Percentiles rank a stretch among this genome's conserved stretches.
phyloP scores from a whole-genome alignment of 2,797 vertebrate species.

The Synaphobranchus kaupii region DNA sequence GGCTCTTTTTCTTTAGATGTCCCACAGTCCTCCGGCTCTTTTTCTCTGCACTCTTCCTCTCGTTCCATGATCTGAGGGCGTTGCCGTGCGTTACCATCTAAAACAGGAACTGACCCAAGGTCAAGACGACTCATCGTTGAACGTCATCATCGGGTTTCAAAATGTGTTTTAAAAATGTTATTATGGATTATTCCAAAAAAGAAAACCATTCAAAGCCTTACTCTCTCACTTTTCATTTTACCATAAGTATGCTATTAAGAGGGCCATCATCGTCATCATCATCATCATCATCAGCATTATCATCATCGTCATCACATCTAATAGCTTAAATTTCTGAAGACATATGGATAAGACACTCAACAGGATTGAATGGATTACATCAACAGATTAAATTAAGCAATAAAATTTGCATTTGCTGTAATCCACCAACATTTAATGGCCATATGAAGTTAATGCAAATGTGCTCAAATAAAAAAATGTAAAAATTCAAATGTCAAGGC shows the following conservation, averaged over 20 bases:
- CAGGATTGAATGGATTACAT: background rate
- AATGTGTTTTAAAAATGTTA: slow-evolving; percentile 46
- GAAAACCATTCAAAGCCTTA: slow-evolving; percentile 45
- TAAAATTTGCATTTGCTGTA: background rate
- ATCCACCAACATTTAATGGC: background rate
- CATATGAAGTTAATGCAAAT: background rate
- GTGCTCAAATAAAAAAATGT: background rate
- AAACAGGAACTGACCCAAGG: background rate
- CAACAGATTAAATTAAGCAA: background rate
- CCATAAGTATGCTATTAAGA: slow-evolving; percentile 56
- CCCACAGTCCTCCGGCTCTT: too few species aligned
- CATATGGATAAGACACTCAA: slow-evolving; percentile 51
- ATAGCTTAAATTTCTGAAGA: slow-evolving; percentile 61
- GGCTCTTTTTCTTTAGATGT: too few species aligned
- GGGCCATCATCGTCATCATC: slow-evolving; percentile 62
- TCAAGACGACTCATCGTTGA: too few species aligned
- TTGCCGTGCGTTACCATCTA: background rate
- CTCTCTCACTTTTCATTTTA: slow-evolving; percentile 62
- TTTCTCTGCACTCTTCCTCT: background rate
- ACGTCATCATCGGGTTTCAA: slow-evolving; percentile 15
- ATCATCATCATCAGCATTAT: slow-evolving; percentile 69
- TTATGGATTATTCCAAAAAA: slow-evolving; percentile 51
- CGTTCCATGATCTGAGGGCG: background rate
- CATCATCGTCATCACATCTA: slow-evolving; percentile 65
- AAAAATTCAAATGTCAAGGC: background rate